phyloP scores from a whole-genome alignment of 2,797 vertebrate genomes.

The Bryconaethiops microstoma region DNA sequence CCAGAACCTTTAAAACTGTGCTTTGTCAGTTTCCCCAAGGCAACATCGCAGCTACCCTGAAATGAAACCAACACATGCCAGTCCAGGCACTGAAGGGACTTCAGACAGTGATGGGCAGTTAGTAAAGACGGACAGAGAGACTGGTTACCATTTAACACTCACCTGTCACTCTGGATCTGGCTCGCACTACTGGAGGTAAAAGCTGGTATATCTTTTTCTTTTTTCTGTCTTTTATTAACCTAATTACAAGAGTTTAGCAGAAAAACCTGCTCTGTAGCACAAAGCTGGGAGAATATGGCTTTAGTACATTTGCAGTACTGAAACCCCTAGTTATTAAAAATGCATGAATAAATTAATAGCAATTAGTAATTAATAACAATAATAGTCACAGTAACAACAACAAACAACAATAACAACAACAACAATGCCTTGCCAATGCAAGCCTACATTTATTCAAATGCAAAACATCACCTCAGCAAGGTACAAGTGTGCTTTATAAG shows the following conservation, averaged over 20 bases:
- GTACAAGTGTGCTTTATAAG: not conserved
- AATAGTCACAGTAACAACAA: too few species aligned
- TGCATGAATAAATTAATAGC: too few species aligned
- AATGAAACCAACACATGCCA: slow-evolving; percentile 5
- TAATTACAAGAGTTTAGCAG: not conserved
- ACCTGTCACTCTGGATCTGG: not conserved
- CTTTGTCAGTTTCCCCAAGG: slow-evolving; percentile 6
- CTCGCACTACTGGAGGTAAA: not conserved
- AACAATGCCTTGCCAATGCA: not conserved
- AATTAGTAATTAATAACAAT: too few species aligned
- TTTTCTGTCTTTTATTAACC: not conserved
- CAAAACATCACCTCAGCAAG: not conserved
- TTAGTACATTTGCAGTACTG: too few species aligned
- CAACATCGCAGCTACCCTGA: not conserved
- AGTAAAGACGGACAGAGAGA: not conserved
- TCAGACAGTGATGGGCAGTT: slow-evolving; percentile 14
- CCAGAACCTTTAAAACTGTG: not conserved
- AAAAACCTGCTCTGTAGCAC: too few species aligned
- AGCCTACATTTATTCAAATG: not conserved
- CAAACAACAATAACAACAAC: too few species aligned
- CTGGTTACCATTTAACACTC: not conserved
- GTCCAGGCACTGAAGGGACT: slow-evolving; percentile 1
- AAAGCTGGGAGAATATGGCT: too few species aligned
- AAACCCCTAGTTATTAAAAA: too few species aligned
- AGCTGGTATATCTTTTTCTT: not conserved